phyloP scores from a whole-genome alignment of 2,797 vertebrate species.

The Rhincodon typus region DNA sequence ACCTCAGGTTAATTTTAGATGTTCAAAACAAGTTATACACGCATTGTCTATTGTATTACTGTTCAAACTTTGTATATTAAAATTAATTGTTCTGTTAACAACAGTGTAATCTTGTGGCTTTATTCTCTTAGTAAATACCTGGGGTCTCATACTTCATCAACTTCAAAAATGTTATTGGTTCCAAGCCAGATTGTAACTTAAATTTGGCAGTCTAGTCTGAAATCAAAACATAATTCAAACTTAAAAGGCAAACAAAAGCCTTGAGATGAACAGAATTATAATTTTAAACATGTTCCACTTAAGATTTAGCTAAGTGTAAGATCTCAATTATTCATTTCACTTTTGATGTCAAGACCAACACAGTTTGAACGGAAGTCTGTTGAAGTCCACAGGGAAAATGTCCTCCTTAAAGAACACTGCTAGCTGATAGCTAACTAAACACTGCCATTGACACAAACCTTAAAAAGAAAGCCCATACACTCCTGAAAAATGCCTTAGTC shows the following conservation, averaged over 20 bases:
- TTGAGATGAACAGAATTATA: background rate
- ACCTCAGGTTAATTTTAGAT: no score
- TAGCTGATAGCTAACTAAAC: background rate
- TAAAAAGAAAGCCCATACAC: no score
- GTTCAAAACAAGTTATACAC: no score
- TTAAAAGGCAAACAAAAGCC: background rate
- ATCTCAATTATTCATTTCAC: background rate
- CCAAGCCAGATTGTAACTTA: no score
- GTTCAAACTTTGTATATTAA: no score
- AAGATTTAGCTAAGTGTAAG: background rate
- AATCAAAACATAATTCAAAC: background rate
- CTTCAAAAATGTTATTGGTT: no score
- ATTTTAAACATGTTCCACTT: background rate
- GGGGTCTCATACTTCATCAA: no score
- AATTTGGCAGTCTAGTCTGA: no score
- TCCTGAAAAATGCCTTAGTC: background rate
- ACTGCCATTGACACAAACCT: background rate
- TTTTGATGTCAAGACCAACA: background rate
- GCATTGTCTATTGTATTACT: no score
- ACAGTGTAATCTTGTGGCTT: no score
- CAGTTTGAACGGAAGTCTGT: background rate
- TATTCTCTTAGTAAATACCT: no score
- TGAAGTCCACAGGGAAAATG: background rate
- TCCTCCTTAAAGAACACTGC: background rate
- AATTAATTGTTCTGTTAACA: no score